A percentile compares a stretch with the other conserved stretches of the same genome.
Evolutionary conservation across 2,888 invertebrate species (phyloP).

Genomic region (Tipula unca): DNA sequence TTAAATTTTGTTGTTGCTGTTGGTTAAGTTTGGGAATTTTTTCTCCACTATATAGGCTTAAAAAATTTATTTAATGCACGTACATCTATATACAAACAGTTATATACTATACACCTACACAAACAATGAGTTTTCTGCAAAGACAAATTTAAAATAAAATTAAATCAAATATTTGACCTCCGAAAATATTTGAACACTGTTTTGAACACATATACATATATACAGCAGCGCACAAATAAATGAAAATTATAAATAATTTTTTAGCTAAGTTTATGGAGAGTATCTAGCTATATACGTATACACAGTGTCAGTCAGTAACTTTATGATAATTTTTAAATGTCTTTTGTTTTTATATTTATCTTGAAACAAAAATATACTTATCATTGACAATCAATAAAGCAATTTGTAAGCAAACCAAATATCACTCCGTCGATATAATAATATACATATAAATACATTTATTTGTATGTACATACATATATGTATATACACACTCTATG

Average conservation of each 20-base stretch:
- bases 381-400: slow-evolving; percentile 15
- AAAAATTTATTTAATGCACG: too few relatives aligned
- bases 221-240: background rate
- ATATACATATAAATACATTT: too few relatives aligned
- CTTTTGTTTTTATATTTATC: background rate
- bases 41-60: background rate
- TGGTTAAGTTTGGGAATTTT: background rate
- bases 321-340: background rate
- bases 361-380: background rate
- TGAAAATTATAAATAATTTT: background rate
- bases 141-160: too few relatives aligned
- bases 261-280: background rate
- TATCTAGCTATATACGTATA: too few relatives aligned
- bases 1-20: background rate
- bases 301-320: background rate
- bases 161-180: background rate
- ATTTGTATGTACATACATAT: background rate
- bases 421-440: background rate
- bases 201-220: background rate
- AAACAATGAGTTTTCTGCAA: background rate
- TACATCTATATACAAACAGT: too few relatives aligned
- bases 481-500: background rate
- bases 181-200: background rate
- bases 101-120: background rate
- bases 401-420: slow-evolving; percentile 17